A percentile compares a stretch with the other conserved stretches of the same genome.
phyloP scores from a whole-genome alignment of 2,113 vertebrate genomes.

The Nannospalax galili region DNA sequence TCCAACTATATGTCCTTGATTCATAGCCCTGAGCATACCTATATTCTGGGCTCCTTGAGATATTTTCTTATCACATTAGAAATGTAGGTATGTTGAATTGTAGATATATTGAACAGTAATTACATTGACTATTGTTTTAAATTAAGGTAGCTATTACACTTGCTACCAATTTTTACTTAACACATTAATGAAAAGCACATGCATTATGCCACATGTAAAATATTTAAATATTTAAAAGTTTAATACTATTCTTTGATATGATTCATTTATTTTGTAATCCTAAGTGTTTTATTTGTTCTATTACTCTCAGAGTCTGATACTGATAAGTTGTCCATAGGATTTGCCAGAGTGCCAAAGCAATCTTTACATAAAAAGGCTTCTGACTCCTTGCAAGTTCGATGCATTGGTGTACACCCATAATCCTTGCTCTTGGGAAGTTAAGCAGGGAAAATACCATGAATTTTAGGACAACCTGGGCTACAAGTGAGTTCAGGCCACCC shows the following conservation, averaged over 20 bases:
- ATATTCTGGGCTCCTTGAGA: not conserved
- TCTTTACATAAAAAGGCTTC: not conserved
- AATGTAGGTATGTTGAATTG: not conserved
- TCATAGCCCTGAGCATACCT: not conserved
- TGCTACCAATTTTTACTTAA: not conserved
- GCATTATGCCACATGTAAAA: not conserved
- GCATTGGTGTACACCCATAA: not conserved
- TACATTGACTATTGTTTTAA: conserved; percentile 15
- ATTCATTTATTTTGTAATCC: not conserved
- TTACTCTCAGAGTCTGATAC: not conserved
- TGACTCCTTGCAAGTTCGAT: not conserved
- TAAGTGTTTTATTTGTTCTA: conserved; percentile 30
- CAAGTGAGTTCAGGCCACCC: not conserved
- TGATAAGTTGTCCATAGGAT: not conserved
- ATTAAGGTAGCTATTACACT: not conserved
- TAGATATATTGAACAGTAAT: not conserved
- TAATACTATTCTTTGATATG: not conserved
- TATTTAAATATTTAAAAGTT: conserved; percentile 27
- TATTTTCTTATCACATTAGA: conserved; percentile 40
- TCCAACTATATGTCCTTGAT: not conserved
- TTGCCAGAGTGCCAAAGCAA: not conserved
- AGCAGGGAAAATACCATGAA: not conserved
- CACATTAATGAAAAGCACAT: conserved; percentile 24
- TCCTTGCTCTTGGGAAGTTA: not conserved
- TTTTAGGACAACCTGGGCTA: not conserved